A percentile compares a stretch with the other conserved stretches of the same genome.
These are phyloP conservation scores for human DNA, from an alignment of 2,113 vertebrate genomes.

Conservation along the genomic window GRCh38 chr18:75680001-75680500, in stretches of 20 bases:
- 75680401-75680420: not conserved
- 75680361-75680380: rapidly evolving
- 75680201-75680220: not conserved
- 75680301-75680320: too few species aligned
- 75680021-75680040: not conserved
- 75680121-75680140: not conserved
- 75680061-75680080: not conserved
- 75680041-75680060: too few species aligned
- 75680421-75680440: not conserved
- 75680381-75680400: not conserved
- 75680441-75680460: too few species aligned
- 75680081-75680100: not conserved
- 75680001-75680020: too few species aligned
- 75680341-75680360: not conserved
- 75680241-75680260: not conserved
- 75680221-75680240: too few species aligned
- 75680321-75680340: not conserved
- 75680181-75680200: not conserved
- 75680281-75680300: not conserved
- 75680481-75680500: too few species aligned
- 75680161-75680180: not conserved
- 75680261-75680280: too few species aligned
- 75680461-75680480: too few species aligned
- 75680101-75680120: too few species aligned
- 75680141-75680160: not conserved